Evolutionary conservation across 2,797 vertebrate species (phyloP).

Genomic region (Sparus aurata): DNA sequence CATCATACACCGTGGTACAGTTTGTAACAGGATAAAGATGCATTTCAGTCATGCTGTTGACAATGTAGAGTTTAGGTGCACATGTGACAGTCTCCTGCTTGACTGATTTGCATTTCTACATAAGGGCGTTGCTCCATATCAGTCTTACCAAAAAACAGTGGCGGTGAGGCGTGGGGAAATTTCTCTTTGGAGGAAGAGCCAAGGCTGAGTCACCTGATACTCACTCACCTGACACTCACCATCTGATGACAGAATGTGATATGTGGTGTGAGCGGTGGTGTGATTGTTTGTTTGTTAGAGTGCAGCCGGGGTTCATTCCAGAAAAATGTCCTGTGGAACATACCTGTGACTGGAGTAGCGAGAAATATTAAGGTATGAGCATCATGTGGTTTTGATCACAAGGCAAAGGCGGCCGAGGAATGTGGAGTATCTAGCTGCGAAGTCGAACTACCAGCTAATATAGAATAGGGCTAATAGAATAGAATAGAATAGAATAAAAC

Average conservation of each 20-base stretch:
- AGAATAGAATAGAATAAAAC: no score
- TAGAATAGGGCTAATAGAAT: no score
- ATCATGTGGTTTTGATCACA: constrained; percentile 9
- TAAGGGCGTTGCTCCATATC: background rate
- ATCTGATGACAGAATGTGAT: constrained; percentile 7
- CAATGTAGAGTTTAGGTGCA: background rate
- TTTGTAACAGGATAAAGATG: background rate
- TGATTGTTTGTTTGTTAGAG: background rate
- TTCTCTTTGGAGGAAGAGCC: background rate
- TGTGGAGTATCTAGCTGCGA: background rate
- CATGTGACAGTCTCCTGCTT: background rate
- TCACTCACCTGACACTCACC: constrained; percentile 1
- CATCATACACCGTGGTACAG: background rate
- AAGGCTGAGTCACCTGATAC: constrained; percentile 31
- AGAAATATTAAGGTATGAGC: background rate
- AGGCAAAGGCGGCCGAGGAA: background rate
- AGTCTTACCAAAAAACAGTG: background rate
- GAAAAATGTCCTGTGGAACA: background rate
- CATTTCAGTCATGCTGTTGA: background rate
- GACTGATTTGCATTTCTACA: background rate
- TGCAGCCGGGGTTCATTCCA: background rate
- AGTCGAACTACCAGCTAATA: background rate
- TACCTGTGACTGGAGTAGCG: background rate
- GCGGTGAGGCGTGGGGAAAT: background rate
- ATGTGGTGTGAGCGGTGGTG: background rate